Percentiles rank a stretch among this genome's conserved stretches.
Conservation (phyloP, 1,140 invertebrate genomes). For the Cotesia chilonis region DNA sequence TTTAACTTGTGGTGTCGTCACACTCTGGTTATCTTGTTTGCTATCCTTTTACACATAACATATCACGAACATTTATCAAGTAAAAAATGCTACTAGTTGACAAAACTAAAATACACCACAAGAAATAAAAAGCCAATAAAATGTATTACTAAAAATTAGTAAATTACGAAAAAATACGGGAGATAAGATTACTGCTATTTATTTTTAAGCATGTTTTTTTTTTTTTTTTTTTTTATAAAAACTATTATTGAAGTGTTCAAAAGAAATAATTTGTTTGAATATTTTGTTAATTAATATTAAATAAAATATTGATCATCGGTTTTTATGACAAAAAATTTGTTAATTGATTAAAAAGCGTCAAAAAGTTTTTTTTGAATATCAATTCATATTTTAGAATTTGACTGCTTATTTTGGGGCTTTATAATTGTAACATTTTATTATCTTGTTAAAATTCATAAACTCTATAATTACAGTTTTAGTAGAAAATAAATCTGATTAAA, state of each 20-base stretch:
- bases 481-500: not conserved
- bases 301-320: too few species aligned
- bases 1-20: constrained; percentile 20
- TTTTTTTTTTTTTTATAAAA: too few species aligned
- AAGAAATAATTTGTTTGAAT: too few species aligned
- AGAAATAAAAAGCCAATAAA: not conserved
- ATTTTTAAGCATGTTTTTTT: too few species aligned
- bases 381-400: too few species aligned
- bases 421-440: not conserved
- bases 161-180: not conserved
- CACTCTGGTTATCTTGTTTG: constrained; percentile 14
- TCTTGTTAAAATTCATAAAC: not conserved
- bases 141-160: not conserved
- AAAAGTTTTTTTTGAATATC: too few species aligned
- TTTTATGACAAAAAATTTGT: too few species aligned
- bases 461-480: constrained; percentile 5
- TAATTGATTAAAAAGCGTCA: too few species aligned
- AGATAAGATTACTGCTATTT: not conserved
- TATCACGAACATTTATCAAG: not conserved
- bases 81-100: not conserved
- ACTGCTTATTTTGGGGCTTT: not conserved
- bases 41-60: not conserved
- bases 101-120: not conserved
- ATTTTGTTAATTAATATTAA: too few species aligned
- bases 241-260: too few species aligned